Conservation (phyloP, 1,140 invertebrate genomes). For the Cotesia vestalis region DNA sequence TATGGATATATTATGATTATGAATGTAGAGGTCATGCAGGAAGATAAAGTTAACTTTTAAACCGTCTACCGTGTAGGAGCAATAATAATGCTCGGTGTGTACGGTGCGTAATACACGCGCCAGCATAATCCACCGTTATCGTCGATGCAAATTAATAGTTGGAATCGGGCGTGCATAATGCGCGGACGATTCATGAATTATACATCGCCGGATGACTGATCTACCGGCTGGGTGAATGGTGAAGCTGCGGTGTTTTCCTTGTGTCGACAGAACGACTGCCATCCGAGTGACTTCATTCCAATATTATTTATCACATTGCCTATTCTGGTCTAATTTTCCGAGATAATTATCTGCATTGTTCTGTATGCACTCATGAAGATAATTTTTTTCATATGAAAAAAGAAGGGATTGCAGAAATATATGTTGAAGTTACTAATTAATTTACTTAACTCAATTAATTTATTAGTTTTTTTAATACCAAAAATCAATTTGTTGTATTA, state of each 20-base stretch:
- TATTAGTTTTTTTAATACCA: too few relatives aligned
- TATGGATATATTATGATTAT: background rate
- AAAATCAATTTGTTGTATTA: too few relatives aligned
- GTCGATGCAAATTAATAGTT: conserved; percentile 45
- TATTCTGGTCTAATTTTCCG: background rate
- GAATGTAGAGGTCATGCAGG: background rate
- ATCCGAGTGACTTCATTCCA: conserved; percentile 20
- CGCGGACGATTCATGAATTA: conserved; percentile 44
- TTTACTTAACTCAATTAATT: too few relatives aligned
- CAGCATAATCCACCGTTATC: conserved; percentile 43
- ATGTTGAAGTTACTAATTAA: background rate
- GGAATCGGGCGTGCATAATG: conserved; percentile 43
- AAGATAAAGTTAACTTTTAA: conserved; percentile 31
- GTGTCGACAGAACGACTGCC: background rate
- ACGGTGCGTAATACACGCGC: conserved; percentile 36
- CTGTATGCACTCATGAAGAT: background rate
- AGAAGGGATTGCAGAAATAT: background rate
- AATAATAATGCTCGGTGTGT: conserved; percentile 28
- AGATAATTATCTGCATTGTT: background rate
- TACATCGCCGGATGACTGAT: conserved; percentile 43
- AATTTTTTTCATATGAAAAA: background rate
- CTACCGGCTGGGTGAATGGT: conserved; percentile 32
- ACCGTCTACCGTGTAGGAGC: conserved; percentile 27
- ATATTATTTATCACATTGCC: background rate
- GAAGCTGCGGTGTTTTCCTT: background rate